Conservation (phyloP, 2,797 vertebrate species). For the Okamejei kenojei region DNA sequence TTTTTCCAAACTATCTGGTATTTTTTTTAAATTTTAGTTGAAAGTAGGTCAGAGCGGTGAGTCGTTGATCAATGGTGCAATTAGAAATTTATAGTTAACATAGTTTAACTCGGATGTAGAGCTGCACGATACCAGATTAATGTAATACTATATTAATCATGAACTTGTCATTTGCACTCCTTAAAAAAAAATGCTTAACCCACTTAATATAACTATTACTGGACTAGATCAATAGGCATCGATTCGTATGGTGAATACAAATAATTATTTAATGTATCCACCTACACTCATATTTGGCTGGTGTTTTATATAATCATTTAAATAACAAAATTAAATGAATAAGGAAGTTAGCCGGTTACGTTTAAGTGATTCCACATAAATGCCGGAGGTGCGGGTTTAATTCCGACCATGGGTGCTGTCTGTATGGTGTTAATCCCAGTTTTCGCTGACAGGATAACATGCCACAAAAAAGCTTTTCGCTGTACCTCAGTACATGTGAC, state of each 20-base stretch:
- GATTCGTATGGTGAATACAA: background rate
- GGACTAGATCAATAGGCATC: background rate
- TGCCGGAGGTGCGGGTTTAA: no score
- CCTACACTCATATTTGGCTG: background rate
- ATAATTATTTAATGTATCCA: background rate
- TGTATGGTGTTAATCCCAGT: no score
- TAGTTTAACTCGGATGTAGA: background rate
- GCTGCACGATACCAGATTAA: background rate
- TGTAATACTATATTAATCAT: background rate
- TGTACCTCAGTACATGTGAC: no score
- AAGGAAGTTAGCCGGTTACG: no score
- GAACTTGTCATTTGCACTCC: background rate
- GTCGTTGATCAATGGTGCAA: background rate
- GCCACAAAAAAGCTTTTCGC: no score
- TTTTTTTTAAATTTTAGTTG: background rate
- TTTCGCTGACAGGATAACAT: no score
- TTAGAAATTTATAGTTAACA: background rate
- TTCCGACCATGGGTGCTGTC: no score
- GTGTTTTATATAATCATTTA: background rate
- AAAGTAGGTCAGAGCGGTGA: background rate
- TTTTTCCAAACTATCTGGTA: background rate
- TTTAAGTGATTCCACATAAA: background rate
- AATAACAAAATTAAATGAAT: background rate
- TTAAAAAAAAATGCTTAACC: background rate
- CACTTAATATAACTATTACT: background rate